phyloP scores from a whole-genome alignment of 2,888 invertebrate genomes.

The Altica lythri region DNA sequence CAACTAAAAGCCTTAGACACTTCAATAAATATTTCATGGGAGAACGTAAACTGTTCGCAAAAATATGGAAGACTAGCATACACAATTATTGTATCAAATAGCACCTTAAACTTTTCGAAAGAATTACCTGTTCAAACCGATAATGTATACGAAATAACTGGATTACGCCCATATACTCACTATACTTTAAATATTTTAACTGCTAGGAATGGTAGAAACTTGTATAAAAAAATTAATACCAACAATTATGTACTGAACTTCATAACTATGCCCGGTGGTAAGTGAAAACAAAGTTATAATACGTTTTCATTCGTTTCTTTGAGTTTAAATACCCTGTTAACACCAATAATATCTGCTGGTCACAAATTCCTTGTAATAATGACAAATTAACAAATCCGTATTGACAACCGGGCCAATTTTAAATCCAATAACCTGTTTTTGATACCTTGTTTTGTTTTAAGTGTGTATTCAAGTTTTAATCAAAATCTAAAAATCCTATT shows the following conservation, averaged over 20 bases:
- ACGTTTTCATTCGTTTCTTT: too few relatives aligned
- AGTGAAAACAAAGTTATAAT: too few relatives aligned
- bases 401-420: too few relatives aligned
- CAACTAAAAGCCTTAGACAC: conserved; percentile 42
- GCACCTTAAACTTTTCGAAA: conserved; percentile 35
- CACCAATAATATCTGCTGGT: too few relatives aligned
- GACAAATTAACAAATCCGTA: too few relatives aligned
- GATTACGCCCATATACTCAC: conserved; percentile 45
- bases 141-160: conserved; percentile 41
- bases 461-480: too few relatives aligned
- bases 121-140: conserved; percentile 37
- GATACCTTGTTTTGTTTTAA: too few relatives aligned
- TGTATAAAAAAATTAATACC: conserved; percentile 37
- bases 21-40: conserved; percentile 47
- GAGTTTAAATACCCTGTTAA: too few relatives aligned
- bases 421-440: too few relatives aligned
- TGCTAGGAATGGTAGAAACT: conserved; percentile 41
- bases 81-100: conserved; percentile 39
- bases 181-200: conserved; percentile 47
- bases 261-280: conserved; percentile 49
- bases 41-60: conserved; percentile 43
- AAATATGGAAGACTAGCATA: conserved; percentile 47
- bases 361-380: too few relatives aligned
- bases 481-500: too few relatives aligned
- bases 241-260: conserved; percentile 41